Evolutionary conservation across 1,140 invertebrate species (phyloP).

Genomic region (Cataglyphis hispanica): DNA sequence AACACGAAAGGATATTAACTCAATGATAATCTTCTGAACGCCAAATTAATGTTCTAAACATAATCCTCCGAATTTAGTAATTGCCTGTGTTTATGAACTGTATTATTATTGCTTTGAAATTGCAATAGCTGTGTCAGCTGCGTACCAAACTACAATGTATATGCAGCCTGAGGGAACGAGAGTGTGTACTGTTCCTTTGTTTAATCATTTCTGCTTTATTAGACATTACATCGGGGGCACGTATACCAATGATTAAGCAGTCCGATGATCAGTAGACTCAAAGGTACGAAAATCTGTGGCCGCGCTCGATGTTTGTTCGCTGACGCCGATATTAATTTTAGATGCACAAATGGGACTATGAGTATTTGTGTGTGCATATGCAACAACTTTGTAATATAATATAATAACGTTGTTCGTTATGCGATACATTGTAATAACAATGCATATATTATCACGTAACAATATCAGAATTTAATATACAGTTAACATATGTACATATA

Average conservation of each 20-base stretch:
- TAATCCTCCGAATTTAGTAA: conserved; percentile 64
- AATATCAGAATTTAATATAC: conserved; percentile 54
- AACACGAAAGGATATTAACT: conserved; percentile 63
- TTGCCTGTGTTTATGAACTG: conserved; percentile 56
- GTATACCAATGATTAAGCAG: conserved; percentile 63
- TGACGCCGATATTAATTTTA: conserved; percentile 59
- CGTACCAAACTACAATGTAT: conserved; percentile 37
- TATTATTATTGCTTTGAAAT: conserved; percentile 71
- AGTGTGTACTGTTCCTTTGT: conserved; percentile 40
- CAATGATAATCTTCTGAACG: conserved; percentile 57
- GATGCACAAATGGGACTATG: conserved; percentile 53
- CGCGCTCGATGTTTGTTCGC: conserved; percentile 48
- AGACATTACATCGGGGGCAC: conserved; percentile 53
- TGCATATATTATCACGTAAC: conserved; percentile 51
- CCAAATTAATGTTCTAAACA: conserved; percentile 60
- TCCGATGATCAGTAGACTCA: conserved; percentile 60
- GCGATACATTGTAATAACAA: conserved; percentile 61
- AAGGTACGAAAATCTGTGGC: conserved; percentile 59
- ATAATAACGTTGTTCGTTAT: conserved; percentile 62
- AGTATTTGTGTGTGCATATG: conserved; percentile 50
- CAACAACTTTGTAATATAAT: conserved; percentile 60
- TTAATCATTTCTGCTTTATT: conserved; percentile 57
- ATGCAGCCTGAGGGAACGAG: conserved; percentile 18
- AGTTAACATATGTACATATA: too few relatives aligned
- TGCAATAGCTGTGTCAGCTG: conserved; percentile 60